phyloP scores from a whole-genome alignment of 1,140 invertebrate species.

The Metopolophium dirhodum region DNA sequence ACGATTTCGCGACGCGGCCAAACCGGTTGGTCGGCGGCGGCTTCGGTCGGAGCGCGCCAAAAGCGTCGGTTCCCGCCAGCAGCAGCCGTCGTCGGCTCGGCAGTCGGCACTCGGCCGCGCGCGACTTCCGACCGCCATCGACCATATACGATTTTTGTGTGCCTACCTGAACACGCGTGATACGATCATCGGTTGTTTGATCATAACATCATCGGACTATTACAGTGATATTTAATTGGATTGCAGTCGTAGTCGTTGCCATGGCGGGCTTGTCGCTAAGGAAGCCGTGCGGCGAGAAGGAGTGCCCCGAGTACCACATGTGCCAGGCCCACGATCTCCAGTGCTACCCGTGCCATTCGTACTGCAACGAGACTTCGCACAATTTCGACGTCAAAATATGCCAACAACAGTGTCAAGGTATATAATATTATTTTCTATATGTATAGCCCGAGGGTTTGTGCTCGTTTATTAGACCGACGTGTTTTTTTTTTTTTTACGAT shows the following conservation, averaged over 20 bases:
- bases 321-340: constrained; percentile 35
- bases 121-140: background rate
- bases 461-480: too few species aligned
- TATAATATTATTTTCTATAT: background rate
- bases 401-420: constrained; percentile 43
- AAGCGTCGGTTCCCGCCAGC: background rate
- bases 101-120: background rate
- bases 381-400: constrained; percentile 37
- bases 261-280: constrained; percentile 10
- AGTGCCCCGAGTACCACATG: constrained; percentile 44
- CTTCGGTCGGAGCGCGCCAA: background rate
- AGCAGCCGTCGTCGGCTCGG: background rate
- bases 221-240: background rate
- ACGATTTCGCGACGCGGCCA: background rate
- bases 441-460: too few species aligned
- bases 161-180: background rate
- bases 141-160: background rate
- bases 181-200: background rate
- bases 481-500: too few species aligned
- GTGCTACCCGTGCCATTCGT: constrained; percentile 44
- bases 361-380: constrained; percentile 47
- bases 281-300: constrained; percentile 41
- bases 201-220: background rate
- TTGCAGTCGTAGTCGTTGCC: background rate
- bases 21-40: background rate